Base-by-base conservation (phyloP, 2,888 invertebrate species). In the Notodonta dromedarius region DNA sequence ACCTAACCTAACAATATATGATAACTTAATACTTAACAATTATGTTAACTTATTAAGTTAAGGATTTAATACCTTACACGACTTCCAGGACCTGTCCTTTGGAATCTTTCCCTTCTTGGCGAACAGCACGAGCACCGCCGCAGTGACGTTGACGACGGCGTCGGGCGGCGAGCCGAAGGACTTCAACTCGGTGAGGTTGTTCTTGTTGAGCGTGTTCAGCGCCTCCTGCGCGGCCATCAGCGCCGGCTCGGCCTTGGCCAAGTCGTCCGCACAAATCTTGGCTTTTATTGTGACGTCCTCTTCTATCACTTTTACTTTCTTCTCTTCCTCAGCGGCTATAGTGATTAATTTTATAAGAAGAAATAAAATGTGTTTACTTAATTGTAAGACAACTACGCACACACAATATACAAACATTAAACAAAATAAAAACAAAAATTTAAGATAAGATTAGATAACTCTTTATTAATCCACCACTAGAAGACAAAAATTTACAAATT, bases 11-110 rank as follows among this genome's bases (percentile, higher is more conserved):
- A 24, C 24, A 24, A 24, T 24, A 24, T 24, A 24, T 24, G 24
- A 24, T 24, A 24, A 24, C 24, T 24, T 24, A 24, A 2, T 24
- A 24, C 24, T 24, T 24, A 24, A 24, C 24, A 24, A 24, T 24
- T 24, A 24, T 24, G 24, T 24, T 24, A 24, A 24, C 24, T 24
- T 24, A 24, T 2, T 24, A 24, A 24, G 24, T 1, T 24, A 24
- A 24, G 24, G 24, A 24, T 56, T 50, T 54, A 69, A 60, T 79
- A 94, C 94, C 92, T 98, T 98, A 73, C 97, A 96, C 16, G 96
- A 95, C 84, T 98, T 98, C 99, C 99, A 99, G 39, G 97, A 97
- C 69, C 97, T 94, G 84, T 99, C 99, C 94, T 97, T 97, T 0
- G 98, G 97, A 59, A 98, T 94, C 88, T 97, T 98, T 5, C 97